phyloP scores from a whole-genome alignment of 2,888 invertebrate genomes.

The Hecatera dysodea region DNA sequence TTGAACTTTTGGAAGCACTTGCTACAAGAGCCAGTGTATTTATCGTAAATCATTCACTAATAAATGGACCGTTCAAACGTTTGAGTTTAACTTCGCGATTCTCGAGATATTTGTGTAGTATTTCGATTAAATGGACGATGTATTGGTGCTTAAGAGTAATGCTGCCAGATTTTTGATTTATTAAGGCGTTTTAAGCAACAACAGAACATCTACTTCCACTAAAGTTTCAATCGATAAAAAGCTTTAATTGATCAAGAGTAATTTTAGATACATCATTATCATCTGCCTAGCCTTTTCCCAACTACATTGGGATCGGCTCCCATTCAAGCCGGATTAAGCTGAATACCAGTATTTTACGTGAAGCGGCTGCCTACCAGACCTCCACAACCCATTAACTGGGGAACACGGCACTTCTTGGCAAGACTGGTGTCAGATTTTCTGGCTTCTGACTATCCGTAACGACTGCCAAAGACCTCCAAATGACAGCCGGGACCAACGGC shows the following conservation, averaged over 20 bases:
- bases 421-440: no score
- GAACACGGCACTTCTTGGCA: no score
- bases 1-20: slow-evolving; percentile 62
- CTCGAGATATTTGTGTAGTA: slow-evolving; percentile 32
- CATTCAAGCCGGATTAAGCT: no score
- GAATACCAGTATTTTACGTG: no score
- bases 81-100: slow-evolving; percentile 31
- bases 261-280: neutral
- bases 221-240: neutral
- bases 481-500: no score
- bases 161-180: slow-evolving; percentile 2
- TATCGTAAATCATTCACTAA: slow-evolving; percentile 61
- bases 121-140: slow-evolving; percentile 19
- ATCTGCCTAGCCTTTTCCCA: no score
- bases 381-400: no score
- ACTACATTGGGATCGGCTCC: no score
- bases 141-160: neutral
- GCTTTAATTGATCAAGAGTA: neutral
- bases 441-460: no score
- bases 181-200: neutral
- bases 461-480: no score
- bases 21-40: slow-evolving; percentile 56
- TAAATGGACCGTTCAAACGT: slow-evolving; percentile 55
- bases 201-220: neutral
- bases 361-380: no score